Evolutionary conservation across 35 echinoderm and acorn worm species (phyloP).

Genomic region (Hemicentrotus pulcherrimus): DNA sequence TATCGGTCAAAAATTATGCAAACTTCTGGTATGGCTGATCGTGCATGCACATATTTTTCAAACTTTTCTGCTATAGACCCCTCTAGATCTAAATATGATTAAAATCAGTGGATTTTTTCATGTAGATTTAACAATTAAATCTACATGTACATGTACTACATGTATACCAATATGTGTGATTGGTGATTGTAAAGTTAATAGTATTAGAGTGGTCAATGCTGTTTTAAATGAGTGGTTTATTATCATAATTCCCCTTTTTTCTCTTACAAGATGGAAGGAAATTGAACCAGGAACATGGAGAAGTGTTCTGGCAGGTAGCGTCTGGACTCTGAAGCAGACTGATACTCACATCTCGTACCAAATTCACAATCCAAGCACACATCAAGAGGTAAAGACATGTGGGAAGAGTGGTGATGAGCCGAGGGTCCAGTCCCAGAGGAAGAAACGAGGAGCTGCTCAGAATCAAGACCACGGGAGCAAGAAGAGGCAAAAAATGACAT

Average conservation of each 20-base stretch:
- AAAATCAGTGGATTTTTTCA: not conserved
- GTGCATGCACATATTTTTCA: no score
- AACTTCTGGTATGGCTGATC: no score
- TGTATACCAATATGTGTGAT: not conserved
- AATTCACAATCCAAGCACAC: constrained; percentile 46
- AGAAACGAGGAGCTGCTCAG: constrained; percentile 29
- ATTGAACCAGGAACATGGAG: constrained; percentile 86
- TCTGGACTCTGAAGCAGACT: constrained; percentile 92
- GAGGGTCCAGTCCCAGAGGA: not conserved
- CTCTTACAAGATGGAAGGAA: constrained; percentile 81
- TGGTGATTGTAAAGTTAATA: not conserved
- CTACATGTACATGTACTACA: no score
- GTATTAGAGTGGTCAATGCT: not conserved
- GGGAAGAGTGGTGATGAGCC: not conserved
- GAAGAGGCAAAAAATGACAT: not conserved
- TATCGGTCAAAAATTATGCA: no score
- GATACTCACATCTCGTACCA: constrained; percentile 78
- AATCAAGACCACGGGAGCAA: not conserved
- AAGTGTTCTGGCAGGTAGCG: constrained; percentile 78
- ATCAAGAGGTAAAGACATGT: not conserved
- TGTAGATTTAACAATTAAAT: not conserved
- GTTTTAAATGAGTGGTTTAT: not conserved
- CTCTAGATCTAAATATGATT: no score
- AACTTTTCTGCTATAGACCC: no score
- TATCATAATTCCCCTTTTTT: not conserved